These are phyloP conservation scores for Parambassis ranga DNA, from an alignment of 2,797 vertebrate species.

Conservation along the genomic window DNA sequence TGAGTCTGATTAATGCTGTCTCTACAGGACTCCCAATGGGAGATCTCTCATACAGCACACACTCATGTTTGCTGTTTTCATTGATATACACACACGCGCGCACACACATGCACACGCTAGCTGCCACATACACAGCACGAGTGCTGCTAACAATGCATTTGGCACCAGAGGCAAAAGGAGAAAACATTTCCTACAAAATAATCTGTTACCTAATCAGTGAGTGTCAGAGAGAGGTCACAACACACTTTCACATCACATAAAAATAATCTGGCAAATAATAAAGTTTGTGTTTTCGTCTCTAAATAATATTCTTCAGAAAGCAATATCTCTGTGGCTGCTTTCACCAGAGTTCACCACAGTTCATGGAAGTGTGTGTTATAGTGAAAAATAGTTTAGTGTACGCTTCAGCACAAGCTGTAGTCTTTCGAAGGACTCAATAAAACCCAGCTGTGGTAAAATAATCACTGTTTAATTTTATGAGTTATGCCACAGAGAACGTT, in stretches of 20 bases:
- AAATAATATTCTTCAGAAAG: conserved; percentile 19
- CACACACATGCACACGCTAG: conserved; percentile 9
- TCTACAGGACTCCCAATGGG: conserved; percentile 59
- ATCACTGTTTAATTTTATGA: too few relatives aligned
- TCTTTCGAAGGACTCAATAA: too few relatives aligned
- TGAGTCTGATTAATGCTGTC: conserved; percentile 69
- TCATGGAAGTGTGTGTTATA: conserved; percentile 9
- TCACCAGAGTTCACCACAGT: conserved; percentile 21
- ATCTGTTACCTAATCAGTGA: conserved; percentile 16
- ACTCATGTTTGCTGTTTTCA: conserved; percentile 9
- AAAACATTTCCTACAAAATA: conserved; percentile 12
- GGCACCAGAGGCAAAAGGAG: conserved; percentile 24
- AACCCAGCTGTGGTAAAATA: too few relatives aligned
- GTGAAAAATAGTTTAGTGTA: conserved; percentile 2
- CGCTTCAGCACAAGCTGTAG: too few relatives aligned
- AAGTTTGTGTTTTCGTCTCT: conserved; percentile 10
- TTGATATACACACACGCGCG: neutral
- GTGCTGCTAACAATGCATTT: conserved; percentile 35
- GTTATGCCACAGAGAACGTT: too few relatives aligned
- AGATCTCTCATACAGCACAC: conserved; percentile 49
- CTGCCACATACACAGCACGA: conserved; percentile 31
- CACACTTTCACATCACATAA: conserved; percentile 9
- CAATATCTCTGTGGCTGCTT: conserved; percentile 25
- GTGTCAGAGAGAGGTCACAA: neutral
- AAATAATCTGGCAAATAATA: conserved; percentile 20